Percentiles rank a stretch among this genome's conserved stretches.
These are phyloP conservation scores for Cercopithecus mitis DNA, from an alignment of 2,797 vertebrate species.

Conservation along the genomic window DNA sequence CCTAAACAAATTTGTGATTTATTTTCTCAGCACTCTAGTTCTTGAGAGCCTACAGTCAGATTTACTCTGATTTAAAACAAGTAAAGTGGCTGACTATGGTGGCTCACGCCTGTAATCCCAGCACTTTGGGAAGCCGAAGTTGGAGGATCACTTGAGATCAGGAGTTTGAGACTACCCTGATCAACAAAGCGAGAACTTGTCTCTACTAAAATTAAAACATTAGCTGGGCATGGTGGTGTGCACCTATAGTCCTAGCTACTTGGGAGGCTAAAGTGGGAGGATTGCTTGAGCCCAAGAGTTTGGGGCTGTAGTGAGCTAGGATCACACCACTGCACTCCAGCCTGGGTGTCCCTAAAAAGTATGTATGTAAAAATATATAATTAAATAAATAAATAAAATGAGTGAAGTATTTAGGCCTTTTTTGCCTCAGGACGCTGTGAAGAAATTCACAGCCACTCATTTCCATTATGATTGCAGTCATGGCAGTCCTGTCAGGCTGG, in stretches of 20 bases:
- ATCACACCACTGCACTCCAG: not conserved
- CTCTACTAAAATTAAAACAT: not conserved
- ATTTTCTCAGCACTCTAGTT: not conserved
- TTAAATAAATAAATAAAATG: not conserved
- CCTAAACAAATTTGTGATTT: not conserved
- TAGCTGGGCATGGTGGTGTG: not conserved
- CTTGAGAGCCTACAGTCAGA: not conserved
- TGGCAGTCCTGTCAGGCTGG: not conserved
- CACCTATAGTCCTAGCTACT: not conserved
- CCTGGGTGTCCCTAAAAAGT: not conserved
- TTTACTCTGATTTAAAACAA: conserved; percentile 11
- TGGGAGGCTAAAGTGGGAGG: not conserved
- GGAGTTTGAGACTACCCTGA: not conserved
- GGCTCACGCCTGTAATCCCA: not conserved
- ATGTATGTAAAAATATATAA: not conserved
- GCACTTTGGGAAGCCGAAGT: not conserved
- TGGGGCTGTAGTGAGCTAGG: not conserved
- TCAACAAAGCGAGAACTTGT: not conserved
- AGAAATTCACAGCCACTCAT: not conserved
- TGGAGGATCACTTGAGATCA: not conserved
- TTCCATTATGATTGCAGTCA: not conserved
- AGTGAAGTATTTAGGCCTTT: not conserved
- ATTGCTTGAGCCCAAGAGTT: not conserved
- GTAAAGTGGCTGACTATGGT: not conserved
- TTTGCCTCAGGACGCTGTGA: not conserved